These are phyloP conservation scores for Ormyrus thymus DNA, from an alignment of 2,888 invertebrate species.

Conservation along the genomic window DNA sequence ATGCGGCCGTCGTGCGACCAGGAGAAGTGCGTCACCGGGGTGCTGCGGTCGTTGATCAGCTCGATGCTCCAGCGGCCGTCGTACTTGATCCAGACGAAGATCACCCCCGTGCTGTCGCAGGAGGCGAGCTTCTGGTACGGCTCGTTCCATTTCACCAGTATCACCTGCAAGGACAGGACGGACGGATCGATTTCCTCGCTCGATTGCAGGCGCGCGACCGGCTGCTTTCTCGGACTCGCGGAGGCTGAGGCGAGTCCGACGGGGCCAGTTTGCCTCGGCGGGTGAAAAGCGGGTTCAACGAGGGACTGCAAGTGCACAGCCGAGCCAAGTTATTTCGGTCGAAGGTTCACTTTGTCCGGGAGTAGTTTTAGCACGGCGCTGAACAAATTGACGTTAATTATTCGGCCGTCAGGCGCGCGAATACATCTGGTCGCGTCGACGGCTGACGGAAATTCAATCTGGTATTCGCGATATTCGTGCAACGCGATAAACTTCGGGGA, in stretches of 20 bases:
- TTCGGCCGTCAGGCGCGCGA: no score
- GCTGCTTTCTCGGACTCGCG: neutral
- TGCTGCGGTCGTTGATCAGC: constrained; percentile 97
- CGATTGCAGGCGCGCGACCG: neutral
- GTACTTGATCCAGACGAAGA: constrained; percentile 99
- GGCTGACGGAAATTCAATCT: no score
- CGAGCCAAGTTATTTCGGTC: no score
- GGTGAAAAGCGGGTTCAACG: no score
- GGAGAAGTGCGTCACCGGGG: constrained; percentile 97
- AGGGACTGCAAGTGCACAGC: no score
- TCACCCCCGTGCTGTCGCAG: constrained; percentile 97
- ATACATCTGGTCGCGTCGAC: no score
- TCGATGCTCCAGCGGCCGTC: constrained; percentile 99
- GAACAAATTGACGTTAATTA: no score
- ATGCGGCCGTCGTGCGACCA: constrained; percentile 99
- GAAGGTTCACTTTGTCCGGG: no score
- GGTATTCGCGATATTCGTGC: no score
- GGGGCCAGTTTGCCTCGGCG: no score
- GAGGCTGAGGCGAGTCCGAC: neutral
- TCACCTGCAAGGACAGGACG: constrained; percentile 80
- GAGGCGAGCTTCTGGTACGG: constrained; percentile 98
- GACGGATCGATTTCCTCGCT: neutral
- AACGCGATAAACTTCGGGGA: no score
- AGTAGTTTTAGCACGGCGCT: no score
- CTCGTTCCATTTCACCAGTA: constrained; percentile 98